Evolutionary conservation across 2,113 vertebrate genomes (phyloP).

Genomic region (Poeciliopsis prolifica): DNA sequence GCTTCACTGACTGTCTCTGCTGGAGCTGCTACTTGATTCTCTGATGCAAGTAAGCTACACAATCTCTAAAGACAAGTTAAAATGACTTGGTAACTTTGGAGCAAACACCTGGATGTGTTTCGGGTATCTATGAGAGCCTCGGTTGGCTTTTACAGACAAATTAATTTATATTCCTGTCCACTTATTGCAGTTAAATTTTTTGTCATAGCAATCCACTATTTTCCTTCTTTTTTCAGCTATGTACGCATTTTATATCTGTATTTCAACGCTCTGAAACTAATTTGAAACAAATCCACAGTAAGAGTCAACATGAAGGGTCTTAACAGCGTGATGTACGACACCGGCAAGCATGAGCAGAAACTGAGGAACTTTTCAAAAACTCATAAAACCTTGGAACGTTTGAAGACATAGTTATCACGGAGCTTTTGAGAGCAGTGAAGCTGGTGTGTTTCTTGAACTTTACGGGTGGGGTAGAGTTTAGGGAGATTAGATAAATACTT

Average conservation of each 20-base stretch:
- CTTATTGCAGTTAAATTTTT: not conserved
- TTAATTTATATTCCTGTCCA: too few relatives aligned
- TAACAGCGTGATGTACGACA: not conserved
- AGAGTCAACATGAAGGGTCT: not conserved
- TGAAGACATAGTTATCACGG: constrained; percentile 4
- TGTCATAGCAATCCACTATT: not conserved
- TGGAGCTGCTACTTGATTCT: too few relatives aligned
- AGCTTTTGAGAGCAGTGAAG: not conserved
- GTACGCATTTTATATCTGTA: not conserved
- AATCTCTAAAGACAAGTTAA: too few relatives aligned
- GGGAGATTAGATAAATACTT: constrained; percentile 60
- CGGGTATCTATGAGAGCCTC: not conserved
- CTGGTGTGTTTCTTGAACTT: constrained; percentile 8
- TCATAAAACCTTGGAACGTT: not conserved
- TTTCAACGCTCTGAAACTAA: not conserved
- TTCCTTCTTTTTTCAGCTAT: not conserved
- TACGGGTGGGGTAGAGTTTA: constrained; percentile 42
- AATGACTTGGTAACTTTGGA: too few relatives aligned
- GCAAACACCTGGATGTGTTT: too few relatives aligned
- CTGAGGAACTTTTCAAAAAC: not conserved
- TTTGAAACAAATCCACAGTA: not conserved
- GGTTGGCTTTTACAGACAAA: not conserved
- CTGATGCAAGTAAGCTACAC: too few relatives aligned
- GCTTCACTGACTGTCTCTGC: too few relatives aligned
- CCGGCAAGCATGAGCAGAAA: not conserved